Percentiles rank a stretch among this genome's conserved stretches.
phyloP scores from a whole-genome alignment of 2,888 invertebrate genomes.

The Zygothrica quintamaculata region DNA sequence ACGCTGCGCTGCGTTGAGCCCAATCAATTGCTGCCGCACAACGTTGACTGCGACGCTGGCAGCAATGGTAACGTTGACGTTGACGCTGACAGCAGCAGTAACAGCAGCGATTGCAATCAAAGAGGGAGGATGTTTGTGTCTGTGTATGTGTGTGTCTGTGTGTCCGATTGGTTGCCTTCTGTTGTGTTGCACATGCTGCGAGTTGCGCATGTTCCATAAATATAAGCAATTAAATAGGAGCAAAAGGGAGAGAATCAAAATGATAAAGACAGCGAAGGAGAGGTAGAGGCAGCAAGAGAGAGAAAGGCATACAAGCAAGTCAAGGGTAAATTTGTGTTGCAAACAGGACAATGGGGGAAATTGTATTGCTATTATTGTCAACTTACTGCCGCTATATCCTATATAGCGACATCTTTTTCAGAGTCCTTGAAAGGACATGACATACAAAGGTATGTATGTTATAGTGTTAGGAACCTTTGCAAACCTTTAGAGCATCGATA shows the following conservation, averaged over 20 bases:
- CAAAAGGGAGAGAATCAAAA: constrained; percentile 14
- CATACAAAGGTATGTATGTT: too few relatives aligned
- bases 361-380: too few relatives aligned
- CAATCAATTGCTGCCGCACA: constrained; percentile 76
- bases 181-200: constrained; percentile 60
- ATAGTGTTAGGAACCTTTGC: too few relatives aligned
- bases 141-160: constrained; percentile 26
- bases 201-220: constrained; percentile 77
- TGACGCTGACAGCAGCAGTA: constrained; percentile 19
- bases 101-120: constrained; percentile 41
- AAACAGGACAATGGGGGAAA: too few relatives aligned
- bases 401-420: too few relatives aligned
- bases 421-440: too few relatives aligned
- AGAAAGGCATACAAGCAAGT: not conserved
- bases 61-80: constrained; percentile 29
- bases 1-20: constrained; percentile 50
- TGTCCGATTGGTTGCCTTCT: constrained; percentile 53
- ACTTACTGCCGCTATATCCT: too few relatives aligned
- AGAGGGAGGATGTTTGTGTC: constrained; percentile 41
- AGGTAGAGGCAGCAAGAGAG: not conserved
- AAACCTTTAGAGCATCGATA: too few relatives aligned
- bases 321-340: not conserved
- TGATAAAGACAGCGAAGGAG: constrained; percentile 4
- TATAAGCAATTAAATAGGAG: constrained; percentile 63
- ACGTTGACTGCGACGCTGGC: constrained; percentile 58